Conservation (phyloP, 2,888 invertebrate species). For the Scaptomyza tumidula region DNA sequence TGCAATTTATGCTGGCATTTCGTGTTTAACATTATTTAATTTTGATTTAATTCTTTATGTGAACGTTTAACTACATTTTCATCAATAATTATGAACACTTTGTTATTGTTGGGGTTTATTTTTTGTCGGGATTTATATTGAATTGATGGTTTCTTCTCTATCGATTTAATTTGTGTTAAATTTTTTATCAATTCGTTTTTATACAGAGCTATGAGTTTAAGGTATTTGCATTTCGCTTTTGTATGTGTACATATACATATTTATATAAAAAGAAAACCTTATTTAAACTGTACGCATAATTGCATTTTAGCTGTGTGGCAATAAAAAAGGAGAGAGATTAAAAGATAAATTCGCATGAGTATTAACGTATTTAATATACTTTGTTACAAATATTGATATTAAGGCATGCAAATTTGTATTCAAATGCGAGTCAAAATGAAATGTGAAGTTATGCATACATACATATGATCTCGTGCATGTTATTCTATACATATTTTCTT, state of each 20-base stretch:
- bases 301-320: conserved; percentile 55
- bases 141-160: conserved; percentile 16
- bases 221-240: conserved; percentile 63
- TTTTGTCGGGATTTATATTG: conserved; percentile 21
- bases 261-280: conserved; percentile 26
- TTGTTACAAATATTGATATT: conserved; percentile 9
- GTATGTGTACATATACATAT: conserved; percentile 32
- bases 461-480: not conserved
- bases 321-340: conserved; percentile 48
- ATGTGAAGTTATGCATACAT: not conserved
- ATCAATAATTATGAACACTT: conserved; percentile 69
- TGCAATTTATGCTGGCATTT: conserved; percentile 43
- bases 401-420: conserved; percentile 15
- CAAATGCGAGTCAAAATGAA: not conserved
- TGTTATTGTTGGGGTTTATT: conserved; percentile 48
- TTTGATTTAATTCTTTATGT: conserved; percentile 13
- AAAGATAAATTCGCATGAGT: conserved; percentile 53
- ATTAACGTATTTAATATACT: conserved; percentile 44
- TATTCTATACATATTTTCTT: not conserved
- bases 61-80: conserved; percentile 43
- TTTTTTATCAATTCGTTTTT: conserved; percentile 33
- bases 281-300: conserved; percentile 54
- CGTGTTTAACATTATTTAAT: conserved; percentile 51
- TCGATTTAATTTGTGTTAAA: conserved; percentile 22
- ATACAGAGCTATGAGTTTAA: conserved; percentile 51